phyloP scores from a whole-genome alignment of 2,888 invertebrate genomes.

The Alloscopus bannaensis region DNA sequence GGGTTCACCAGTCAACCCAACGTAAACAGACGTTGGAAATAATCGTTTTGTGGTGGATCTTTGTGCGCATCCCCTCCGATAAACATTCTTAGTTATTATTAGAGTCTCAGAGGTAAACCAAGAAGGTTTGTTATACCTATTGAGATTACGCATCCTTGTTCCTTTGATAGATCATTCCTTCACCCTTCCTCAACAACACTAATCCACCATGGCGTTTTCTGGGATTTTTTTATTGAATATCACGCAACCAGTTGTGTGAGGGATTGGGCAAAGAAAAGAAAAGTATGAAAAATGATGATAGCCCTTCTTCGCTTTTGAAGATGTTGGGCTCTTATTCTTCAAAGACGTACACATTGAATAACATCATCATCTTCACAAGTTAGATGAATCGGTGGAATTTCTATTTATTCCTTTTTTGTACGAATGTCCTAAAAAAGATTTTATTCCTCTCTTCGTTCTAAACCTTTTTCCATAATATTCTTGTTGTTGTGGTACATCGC shows the following conservation, averaged over 20 bases:
- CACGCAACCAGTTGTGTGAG: neutral
- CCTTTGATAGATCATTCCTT: constrained; percentile 22
- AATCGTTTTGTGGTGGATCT: no score
- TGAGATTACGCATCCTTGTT: constrained; percentile 26
- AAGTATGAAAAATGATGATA: constrained; percentile 22
- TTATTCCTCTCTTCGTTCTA: neutral
- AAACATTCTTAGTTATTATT: no score
- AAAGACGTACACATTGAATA: no score
- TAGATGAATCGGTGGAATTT: constrained; percentile 1
- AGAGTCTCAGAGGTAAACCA: no score
- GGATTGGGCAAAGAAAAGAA: no score
- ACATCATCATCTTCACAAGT: neutral
- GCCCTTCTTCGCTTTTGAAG: neutral
- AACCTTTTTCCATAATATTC: no score
- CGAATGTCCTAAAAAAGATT: neutral
- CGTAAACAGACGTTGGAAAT: no score
- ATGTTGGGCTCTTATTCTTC: neutral
- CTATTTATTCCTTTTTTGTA: constrained; percentile 9
- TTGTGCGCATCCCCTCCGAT: no score
- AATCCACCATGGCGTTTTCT: neutral
- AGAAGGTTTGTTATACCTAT: no score
- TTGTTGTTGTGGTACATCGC: no score
- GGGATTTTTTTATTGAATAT: neutral
- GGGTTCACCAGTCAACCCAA: constrained; percentile 27
- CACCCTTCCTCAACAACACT: neutral